Percentiles rank a stretch among this genome's conserved stretches.
Evolutionary conservation across 2,888 invertebrate species (phyloP).

Genomic region (Anoplius nigerrimus): DNA sequence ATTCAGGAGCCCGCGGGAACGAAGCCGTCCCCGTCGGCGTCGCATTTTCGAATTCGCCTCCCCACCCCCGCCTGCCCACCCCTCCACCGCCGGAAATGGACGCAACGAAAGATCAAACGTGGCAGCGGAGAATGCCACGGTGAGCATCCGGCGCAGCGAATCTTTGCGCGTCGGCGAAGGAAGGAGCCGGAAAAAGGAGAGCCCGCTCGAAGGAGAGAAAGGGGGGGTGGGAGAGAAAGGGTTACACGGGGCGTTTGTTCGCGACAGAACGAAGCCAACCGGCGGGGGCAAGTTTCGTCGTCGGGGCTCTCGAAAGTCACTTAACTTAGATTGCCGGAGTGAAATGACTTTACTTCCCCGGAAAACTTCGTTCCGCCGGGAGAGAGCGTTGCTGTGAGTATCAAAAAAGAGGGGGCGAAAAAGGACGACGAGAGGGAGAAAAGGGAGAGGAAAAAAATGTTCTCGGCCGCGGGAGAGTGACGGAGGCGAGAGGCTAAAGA

Average conservation of each 20-base stretch:
- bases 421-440: slow-evolving; percentile 6
- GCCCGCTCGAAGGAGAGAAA: neutral
- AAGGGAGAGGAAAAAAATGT: slow-evolving; percentile 18
- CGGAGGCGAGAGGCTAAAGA: neutral
- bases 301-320: slow-evolving; percentile 73
- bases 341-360: slow-evolving; percentile 73
- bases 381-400: slow-evolving; percentile 37
- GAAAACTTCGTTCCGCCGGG: slow-evolving; percentile 65
- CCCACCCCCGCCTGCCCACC: too few relatives aligned
- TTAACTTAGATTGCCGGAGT: slow-evolving; percentile 74
- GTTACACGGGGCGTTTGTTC: slow-evolving; percentile 27
- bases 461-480: neutral
- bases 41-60: too few relatives aligned
- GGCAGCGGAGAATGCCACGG: neutral
- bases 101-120: neutral
- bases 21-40: slow-evolving; percentile 11
- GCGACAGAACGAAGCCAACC: slow-evolving; percentile 40
- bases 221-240: slow-evolving; percentile 23
- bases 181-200: slow-evolving; percentile 6
- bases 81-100: too few relatives aligned
- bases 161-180: too few relatives aligned
- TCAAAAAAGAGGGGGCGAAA: slow-evolving; percentile 27
- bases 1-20: too few relatives aligned
- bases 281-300: slow-evolving; percentile 65
- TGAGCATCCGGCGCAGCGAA: too few relatives aligned